Conservation (phyloP, 2,113 vertebrate genomes). For the Zapus hudsonius region DNA sequence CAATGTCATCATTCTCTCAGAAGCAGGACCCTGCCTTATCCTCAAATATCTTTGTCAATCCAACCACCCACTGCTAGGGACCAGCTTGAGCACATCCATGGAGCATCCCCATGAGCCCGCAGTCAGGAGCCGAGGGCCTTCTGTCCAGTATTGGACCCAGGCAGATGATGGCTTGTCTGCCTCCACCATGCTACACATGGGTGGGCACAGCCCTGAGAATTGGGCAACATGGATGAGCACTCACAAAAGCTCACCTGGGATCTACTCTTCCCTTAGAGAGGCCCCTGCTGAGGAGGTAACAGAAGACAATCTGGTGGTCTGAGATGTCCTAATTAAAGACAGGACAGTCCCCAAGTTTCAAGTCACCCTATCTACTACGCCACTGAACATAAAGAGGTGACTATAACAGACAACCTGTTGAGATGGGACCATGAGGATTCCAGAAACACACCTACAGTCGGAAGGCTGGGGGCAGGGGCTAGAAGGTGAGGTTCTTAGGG, state of each 20-base stretch:
- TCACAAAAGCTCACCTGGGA: no score
- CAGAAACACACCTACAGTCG: rapidly evolving
- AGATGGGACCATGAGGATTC: not conserved
- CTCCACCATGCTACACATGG: rapidly evolving
- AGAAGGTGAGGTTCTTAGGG: not conserved
- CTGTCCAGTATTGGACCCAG: rapidly evolving
- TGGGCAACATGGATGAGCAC: not conserved
- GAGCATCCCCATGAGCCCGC: not conserved
- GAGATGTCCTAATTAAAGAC: not conserved
- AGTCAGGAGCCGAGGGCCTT: no score
- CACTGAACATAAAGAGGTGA: not conserved
- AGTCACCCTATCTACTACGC: not conserved
- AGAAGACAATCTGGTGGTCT: not conserved
- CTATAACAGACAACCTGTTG: not conserved
- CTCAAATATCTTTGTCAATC: not conserved
- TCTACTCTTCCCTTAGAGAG: not conserved
- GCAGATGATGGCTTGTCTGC: rapidly evolving
- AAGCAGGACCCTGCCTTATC: not conserved
- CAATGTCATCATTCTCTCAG: rapidly evolving
- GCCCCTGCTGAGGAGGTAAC: not conserved
- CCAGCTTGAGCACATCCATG: rapidly evolving
- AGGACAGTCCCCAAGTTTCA: no score
- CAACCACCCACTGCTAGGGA: not conserved
- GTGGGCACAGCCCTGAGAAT: not conserved
- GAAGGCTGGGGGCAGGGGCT: rapidly evolving